Conservation (phyloP, 2,113 vertebrate species). For the Elachura formosa region DNA sequence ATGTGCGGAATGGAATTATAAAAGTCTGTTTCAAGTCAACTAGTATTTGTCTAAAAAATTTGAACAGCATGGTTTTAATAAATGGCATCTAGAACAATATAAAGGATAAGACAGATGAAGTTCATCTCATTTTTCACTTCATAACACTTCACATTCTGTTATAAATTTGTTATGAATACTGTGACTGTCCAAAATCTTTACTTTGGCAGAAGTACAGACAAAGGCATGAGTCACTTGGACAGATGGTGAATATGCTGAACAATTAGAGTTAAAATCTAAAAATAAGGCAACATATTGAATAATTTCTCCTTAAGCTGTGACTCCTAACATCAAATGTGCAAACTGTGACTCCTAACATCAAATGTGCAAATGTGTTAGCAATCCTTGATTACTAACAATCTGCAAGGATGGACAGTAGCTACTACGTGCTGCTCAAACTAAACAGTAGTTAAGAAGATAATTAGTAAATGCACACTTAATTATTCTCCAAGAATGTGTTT, state of each 20-base stretch:
- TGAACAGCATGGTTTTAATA: neutral
- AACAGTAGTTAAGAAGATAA: neutral
- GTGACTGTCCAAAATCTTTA: neutral
- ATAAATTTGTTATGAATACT: neutral
- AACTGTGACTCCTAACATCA: neutral
- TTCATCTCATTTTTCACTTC: neutral
- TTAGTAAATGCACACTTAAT: neutral
- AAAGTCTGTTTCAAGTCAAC: neutral
- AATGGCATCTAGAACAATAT: neutral
- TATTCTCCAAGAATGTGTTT: neutral
- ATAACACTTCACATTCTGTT: neutral
- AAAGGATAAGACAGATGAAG: neutral
- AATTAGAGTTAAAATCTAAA: slow-evolving; percentile 14
- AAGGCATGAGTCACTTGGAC: slow-evolving; percentile 4
- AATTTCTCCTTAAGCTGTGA: neutral
- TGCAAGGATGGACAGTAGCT: neutral
- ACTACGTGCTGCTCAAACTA: neutral
- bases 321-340: neutral
- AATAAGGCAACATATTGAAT: neutral
- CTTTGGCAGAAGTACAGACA: neutral
- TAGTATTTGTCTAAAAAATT: neutral
- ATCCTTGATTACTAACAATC: too few species aligned
- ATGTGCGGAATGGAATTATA: neutral
- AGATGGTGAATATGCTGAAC: neutral
- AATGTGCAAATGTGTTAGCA: too few species aligned